Conservation (phyloP, 2,888 invertebrate species). For the Sphaerophoria taeniata region DNA sequence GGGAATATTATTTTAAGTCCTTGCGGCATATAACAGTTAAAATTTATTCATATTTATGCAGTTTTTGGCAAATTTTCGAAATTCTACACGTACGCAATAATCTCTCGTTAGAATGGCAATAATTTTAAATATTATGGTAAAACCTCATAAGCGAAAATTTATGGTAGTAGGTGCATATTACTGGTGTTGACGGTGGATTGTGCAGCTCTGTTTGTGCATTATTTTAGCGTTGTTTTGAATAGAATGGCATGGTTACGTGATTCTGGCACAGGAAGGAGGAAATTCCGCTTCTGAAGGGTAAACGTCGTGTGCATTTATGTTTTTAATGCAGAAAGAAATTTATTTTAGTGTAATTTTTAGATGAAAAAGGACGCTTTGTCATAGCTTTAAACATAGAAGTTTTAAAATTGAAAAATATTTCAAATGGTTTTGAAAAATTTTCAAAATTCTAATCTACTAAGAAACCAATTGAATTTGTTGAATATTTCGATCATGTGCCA, state of each 20-base stretch:
- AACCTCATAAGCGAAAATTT: neutral
- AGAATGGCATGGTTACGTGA: neutral
- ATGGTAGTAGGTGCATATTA: conserved; percentile 1
- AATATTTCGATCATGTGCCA: too few species aligned
- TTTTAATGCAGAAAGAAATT: too few species aligned
- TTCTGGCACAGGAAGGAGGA: too few species aligned
- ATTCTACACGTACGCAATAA: neutral
- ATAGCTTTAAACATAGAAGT: too few species aligned
- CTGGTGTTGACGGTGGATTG: neutral
- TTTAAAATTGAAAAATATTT: too few species aligned
- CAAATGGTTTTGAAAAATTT: too few species aligned
- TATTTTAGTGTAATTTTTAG: too few species aligned
- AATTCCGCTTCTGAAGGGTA: too few species aligned
- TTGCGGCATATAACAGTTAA: conserved; percentile 1
- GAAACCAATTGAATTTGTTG: too few species aligned
- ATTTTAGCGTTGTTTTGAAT: neutral
- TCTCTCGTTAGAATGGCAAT: neutral
- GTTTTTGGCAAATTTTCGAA: neutral
- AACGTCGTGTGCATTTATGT: too few species aligned
- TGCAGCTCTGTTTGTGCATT: neutral
- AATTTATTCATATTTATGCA: conserved; percentile 13
- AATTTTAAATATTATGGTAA: neutral
- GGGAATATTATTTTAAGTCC: neutral
- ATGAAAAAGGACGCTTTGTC: too few species aligned
- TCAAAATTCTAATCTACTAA: too few species aligned